Conservation (phyloP, 1,140 invertebrate species). For the Potamilus streckersoni region DNA sequence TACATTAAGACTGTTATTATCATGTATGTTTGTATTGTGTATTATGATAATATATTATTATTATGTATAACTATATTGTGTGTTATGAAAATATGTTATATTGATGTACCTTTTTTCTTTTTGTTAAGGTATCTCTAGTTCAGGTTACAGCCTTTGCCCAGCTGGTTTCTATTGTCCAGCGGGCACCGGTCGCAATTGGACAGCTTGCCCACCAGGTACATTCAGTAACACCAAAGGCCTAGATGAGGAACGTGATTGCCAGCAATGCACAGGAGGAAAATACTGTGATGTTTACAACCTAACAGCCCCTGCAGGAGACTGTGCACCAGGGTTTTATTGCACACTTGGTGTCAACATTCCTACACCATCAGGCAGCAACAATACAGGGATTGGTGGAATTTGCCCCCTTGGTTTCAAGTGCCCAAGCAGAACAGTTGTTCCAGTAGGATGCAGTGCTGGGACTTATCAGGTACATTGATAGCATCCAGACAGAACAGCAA, state of each 20-base stretch:
- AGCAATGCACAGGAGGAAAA: slow-evolving; percentile 55
- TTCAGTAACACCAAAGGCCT: slow-evolving; percentile 59
- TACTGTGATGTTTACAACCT: slow-evolving; percentile 61
- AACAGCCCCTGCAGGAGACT: slow-evolving; percentile 52
- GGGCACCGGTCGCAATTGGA: slow-evolving; percentile 59
- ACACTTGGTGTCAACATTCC: slow-evolving; percentile 54
- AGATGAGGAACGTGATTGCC: slow-evolving; percentile 43
- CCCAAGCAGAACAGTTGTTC: slow-evolving; percentile 46
- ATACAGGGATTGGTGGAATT: slow-evolving; percentile 59
- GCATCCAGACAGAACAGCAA: too few relatives aligned
- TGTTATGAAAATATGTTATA: too few relatives aligned
- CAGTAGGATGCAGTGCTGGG: slow-evolving; percentile 55
- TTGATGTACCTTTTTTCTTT: too few relatives aligned
- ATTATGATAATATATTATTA: neutral
- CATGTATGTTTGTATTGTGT: neutral
- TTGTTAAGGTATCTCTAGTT: slow-evolving; percentile 53
- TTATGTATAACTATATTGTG: neutral
- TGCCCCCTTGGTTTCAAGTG: slow-evolving; percentile 61
- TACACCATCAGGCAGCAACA: slow-evolving; percentile 49
- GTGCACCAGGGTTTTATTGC: slow-evolving; percentile 58
- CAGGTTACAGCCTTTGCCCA: slow-evolving; percentile 59
- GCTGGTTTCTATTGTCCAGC: slow-evolving; percentile 59
- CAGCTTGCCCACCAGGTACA: slow-evolving; percentile 59
- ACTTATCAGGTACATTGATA: slow-evolving; percentile 53
- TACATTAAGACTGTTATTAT: neutral